Evolutionary conservation across 1,140 invertebrate genomes (phyloP).

Genomic region (Drosophila pallidifrons): DNA sequence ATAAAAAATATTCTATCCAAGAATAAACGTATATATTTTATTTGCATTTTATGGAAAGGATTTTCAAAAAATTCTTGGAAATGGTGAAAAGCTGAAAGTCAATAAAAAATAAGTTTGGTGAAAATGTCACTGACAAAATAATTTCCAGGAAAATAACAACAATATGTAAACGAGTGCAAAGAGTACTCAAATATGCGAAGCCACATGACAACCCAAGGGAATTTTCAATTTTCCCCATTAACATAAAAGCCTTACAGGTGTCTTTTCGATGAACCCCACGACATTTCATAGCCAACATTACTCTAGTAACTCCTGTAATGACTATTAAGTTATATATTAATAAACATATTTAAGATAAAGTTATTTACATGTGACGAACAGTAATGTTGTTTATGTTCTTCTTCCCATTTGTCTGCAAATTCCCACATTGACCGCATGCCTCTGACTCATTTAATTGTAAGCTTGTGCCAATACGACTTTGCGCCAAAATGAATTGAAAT

Average conservation of each 20-base stretch:
- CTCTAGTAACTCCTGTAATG: too few relatives aligned
- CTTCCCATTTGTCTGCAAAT: too few relatives aligned
- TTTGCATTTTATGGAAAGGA: not conserved
- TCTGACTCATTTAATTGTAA: not conserved
- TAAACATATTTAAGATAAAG: too few relatives aligned
- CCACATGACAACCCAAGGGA: not conserved
- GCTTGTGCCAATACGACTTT: constrained; percentile 8
- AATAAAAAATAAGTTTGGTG: not conserved
- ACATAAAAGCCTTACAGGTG: too few relatives aligned
- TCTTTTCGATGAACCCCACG: too few relatives aligned
- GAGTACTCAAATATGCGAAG: not conserved
- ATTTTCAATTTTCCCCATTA: constrained; percentile 3
- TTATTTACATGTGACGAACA: too few relatives aligned
- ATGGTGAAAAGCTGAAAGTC: not conserved
- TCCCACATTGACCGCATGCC: not conserved
- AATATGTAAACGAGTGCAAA: not conserved
- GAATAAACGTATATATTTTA: too few relatives aligned
- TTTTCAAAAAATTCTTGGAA: not conserved
- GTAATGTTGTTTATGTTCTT: not conserved
- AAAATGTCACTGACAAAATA: not conserved
- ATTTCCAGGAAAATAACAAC: not conserved
- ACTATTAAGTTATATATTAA: too few relatives aligned
- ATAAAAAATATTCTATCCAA: not conserved
- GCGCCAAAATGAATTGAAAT: constrained; percentile 16
- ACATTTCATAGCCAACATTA: not conserved